Base-by-base conservation (phyloP, 2,797 vertebrate species). In the Delichon dasypus region DNA sequence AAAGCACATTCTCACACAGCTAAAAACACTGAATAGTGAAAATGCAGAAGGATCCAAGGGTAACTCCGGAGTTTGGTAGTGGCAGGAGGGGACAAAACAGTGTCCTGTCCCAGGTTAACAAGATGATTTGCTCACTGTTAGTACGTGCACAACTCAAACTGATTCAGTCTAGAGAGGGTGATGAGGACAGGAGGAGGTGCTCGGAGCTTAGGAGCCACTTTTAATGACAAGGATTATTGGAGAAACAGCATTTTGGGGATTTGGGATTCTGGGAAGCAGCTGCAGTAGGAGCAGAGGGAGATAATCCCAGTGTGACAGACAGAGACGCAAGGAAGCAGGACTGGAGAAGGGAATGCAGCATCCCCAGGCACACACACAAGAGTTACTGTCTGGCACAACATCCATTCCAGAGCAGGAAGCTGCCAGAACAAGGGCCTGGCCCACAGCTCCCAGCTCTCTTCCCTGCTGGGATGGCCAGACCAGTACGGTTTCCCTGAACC, bases 271-370 rank as follows among this genome's bases (percentile, higher is more conserved):
- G 0, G 96, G 96, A 97, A 98, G 96, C 94, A 96, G 97, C 96
- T 97, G 97, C 97, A 95, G 97, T 91, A 97, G 96, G 92, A 98
- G 97, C 95, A 67, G 73, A 92, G 94, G 89, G 95, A 95, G 97
- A 97, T 97, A 97, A 97, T 95, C 93, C 80, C 86, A 83, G 71
- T 50, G 68, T 89, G 95, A 96, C 86, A 90, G 86, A 83, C 61
- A 93, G 38, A 91, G 68, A 88, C 2, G 3, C 44, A 84, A 77
- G 94, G 78, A 97, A 95, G 91, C 58, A 53, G 93, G 73, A 60
- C 50, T 29, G 58, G 65, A 74, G 87, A 79, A 77, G 51, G 55
- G 30, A 78, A 47, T 3, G 5, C 74, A 85, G 47, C 79, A 55
- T 73, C 66, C 60, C 29, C 32, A 53, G 38, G 72, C 68, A 75